phyloP scores from a whole-genome alignment of 1,140 invertebrate species.

The Lordiphosa mommai region DNA sequence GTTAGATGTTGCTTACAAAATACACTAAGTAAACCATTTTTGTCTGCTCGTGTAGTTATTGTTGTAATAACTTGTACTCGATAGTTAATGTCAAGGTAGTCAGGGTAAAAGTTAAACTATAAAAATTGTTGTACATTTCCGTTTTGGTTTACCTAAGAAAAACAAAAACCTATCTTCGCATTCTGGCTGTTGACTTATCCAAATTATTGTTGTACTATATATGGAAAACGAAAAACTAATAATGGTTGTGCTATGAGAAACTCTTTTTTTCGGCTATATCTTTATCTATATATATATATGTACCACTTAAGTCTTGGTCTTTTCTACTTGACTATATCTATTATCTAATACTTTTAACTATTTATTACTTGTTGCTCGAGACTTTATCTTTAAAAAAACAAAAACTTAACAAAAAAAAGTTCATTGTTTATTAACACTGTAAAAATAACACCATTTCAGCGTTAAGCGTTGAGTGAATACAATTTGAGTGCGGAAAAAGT shows the following conservation, averaged over 20 bases:
- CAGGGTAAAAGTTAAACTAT: slow-evolving; percentile 46
- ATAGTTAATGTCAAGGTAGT: slow-evolving; percentile 39
- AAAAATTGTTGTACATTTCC: slow-evolving; percentile 13
- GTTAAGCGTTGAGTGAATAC: slow-evolving; percentile 44
- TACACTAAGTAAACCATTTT: slow-evolving; percentile 1
- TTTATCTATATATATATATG: not conserved
- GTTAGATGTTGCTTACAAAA: slow-evolving; percentile 39
- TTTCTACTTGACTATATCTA: slow-evolving; percentile 1
- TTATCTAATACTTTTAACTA: slow-evolving; percentile 23
- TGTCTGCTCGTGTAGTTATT: slow-evolving; percentile 19
- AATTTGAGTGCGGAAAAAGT: slow-evolving; percentile 22
- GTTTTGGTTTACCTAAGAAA: slow-evolving; percentile 24
- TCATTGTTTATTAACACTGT: slow-evolving; percentile 46
- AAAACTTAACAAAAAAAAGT: not conserved
- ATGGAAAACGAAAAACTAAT: slow-evolving; percentile 52
- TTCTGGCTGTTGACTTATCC: slow-evolving; percentile 61
- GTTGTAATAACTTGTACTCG: slow-evolving; percentile 46
- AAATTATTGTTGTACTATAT: slow-evolving; percentile 11
- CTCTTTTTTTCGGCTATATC: slow-evolving; percentile 37
- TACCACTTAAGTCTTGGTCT: slow-evolving; percentile 12
- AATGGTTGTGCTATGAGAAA: slow-evolving; percentile 77
- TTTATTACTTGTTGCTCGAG: slow-evolving; percentile 26
- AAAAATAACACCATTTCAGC: slow-evolving; percentile 77
- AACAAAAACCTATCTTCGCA: slow-evolving; percentile 50
- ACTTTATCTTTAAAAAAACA: not conserved